A percentile compares a stretch with the other conserved stretches of the same genome.
Evolutionary conservation across 2,797 vertebrate genomes (phyloP).

Genomic region (Simalia tracyae): DNA sequence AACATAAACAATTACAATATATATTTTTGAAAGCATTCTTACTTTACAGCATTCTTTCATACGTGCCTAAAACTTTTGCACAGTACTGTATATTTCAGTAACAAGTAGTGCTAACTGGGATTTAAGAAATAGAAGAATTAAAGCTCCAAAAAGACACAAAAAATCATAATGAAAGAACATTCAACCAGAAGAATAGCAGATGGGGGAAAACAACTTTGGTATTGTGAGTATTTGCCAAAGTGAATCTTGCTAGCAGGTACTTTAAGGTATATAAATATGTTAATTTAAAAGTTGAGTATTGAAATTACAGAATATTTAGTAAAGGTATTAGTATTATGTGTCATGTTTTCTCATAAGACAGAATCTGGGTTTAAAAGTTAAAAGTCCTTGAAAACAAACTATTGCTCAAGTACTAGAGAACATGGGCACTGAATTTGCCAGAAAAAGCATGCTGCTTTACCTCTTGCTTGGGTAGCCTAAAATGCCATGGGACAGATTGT

Average conservation of each 20-base stretch:
- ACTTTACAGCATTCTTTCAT: no score
- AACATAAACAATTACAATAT: no score
- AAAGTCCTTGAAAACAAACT: conserved; percentile 2
- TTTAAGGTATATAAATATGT: not conserved
- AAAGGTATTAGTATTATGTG: not conserved
- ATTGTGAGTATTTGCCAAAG: not conserved
- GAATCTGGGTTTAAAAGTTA: conserved; percentile 30
- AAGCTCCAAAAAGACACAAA: no score
- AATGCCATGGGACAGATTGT: not conserved
- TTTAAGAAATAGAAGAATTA: not conserved
- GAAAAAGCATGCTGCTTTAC: not conserved
- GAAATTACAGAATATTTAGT: not conserved
- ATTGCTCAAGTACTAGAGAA: not conserved
- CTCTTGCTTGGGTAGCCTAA: not conserved
- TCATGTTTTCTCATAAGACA: not conserved
- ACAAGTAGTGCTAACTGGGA: not conserved
- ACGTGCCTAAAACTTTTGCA: no score
- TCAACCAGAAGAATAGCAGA: not conserved
- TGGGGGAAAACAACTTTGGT: not conserved
- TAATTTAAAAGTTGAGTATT: not conserved
- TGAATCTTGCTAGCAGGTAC: not conserved
- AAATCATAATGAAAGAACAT: not conserved
- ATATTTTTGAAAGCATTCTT: no score
- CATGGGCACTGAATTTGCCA: conserved; percentile 9
- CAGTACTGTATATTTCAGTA: not conserved